A percentile compares a stretch with the other conserved stretches of the same genome.
Evolutionary conservation across 2,888 invertebrate genomes (phyloP).

Genomic region (Theristus sp.): DNA sequence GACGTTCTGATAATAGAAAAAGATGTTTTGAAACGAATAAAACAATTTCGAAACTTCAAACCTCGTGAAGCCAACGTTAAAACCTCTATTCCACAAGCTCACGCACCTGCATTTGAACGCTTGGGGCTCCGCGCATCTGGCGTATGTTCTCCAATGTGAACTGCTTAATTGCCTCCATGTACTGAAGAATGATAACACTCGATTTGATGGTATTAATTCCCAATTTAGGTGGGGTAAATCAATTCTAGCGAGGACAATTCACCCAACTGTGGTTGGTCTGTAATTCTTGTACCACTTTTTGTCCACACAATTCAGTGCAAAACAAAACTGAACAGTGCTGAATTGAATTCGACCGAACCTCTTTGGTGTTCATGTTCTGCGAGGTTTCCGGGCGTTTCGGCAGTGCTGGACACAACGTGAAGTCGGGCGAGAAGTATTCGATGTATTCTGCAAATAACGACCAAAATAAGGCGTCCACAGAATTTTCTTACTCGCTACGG

Average conservation of each 20-base stretch:
- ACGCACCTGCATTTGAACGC: constrained; percentile 69
- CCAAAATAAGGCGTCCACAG: background rate
- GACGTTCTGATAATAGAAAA: constrained; percentile 40
- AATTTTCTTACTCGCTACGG: background rate
- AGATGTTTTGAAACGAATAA: background rate
- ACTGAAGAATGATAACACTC: constrained; percentile 37
- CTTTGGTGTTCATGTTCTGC: constrained; percentile 72
- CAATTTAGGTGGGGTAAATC: too few relatives aligned
- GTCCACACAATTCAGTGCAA: too few relatives aligned
- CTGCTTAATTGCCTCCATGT: constrained; percentile 65
- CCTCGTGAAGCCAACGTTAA: too few relatives aligned
- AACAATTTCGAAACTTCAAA: background rate
- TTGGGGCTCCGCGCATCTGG: constrained; percentile 63
- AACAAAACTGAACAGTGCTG: too few relatives aligned
- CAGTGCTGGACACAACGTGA: constrained; percentile 80
- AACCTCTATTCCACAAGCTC: too few relatives aligned
- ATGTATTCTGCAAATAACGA: constrained; percentile 51
- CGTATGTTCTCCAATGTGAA: constrained; percentile 79
- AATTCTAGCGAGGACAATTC: too few relatives aligned
- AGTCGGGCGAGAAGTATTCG: constrained; percentile 92
- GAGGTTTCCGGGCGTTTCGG: constrained; percentile 48
- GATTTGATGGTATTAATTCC: too few relatives aligned
- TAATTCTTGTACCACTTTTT: background rate
- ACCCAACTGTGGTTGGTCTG: too few relatives aligned
- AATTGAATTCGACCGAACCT: constrained; percentile 26